Conservation (phyloP, 2,888 invertebrate species). For the Stegophylla sp. region DNA sequence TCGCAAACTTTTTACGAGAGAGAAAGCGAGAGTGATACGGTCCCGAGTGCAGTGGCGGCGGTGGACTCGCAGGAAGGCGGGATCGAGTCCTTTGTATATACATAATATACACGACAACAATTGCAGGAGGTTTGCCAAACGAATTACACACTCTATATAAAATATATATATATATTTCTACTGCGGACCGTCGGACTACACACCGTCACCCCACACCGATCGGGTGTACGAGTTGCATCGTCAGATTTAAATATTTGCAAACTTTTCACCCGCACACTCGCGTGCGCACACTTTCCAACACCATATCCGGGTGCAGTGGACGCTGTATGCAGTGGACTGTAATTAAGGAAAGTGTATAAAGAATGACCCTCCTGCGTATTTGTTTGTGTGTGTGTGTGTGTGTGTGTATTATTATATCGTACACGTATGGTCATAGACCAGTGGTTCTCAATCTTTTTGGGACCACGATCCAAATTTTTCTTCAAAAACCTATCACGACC, state of each 20-base stretch:
- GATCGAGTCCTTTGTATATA: constrained; percentile 12
- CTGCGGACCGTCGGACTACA: background rate
- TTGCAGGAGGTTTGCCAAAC: constrained; percentile 30
- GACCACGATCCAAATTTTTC: no score
- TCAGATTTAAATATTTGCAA: constrained; percentile 20
- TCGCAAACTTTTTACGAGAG: constrained; percentile 39
- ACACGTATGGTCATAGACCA: no score
- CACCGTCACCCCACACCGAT: background rate
- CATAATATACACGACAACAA: constrained; percentile 14
- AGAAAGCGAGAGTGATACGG: no score
- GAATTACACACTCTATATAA: constrained; percentile 8
- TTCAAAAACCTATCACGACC: no score
- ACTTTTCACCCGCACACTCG: background rate
- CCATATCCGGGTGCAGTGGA: background rate
- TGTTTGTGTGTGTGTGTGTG: no score
- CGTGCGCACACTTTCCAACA: background rate
- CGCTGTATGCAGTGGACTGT: background rate
- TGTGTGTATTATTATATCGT: background rate
- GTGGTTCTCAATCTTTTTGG: no score
- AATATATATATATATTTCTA: no score
- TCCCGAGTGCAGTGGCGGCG: background rate
- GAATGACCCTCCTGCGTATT: no score
- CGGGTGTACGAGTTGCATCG: background rate
- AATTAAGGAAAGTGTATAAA: no score
- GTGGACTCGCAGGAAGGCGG: background rate